Conservation (phyloP, 2,888 invertebrate species). For the Argyresthia albistria region DNA sequence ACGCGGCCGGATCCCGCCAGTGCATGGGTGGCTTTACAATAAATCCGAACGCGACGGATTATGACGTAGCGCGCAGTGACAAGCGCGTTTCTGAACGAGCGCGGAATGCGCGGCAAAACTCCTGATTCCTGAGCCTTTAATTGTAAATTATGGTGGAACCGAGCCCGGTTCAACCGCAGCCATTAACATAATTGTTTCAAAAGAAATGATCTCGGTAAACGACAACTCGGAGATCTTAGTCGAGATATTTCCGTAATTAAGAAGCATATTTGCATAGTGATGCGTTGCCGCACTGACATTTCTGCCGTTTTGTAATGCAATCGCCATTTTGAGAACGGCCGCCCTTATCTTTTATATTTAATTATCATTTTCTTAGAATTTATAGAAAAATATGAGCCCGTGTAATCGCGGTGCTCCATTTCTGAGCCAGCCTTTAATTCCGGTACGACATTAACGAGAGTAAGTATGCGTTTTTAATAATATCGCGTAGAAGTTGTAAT, state of each 20-base stretch:
- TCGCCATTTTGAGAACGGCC: constrained; percentile 26
- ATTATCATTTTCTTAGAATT: constrained; percentile 40
- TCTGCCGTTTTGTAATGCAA: constrained; percentile 9
- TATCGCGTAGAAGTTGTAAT: constrained; percentile 35
- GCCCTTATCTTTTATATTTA: constrained; percentile 34
- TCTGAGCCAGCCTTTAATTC: constrained; percentile 32
- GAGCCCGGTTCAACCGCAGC: constrained; percentile 24
- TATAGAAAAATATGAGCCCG: constrained; percentile 25
- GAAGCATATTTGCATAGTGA: constrained; percentile 56
- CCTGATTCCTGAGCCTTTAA: constrained; percentile 36
- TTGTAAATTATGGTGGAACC: constrained; percentile 51
- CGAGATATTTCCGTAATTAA: constrained; percentile 55
- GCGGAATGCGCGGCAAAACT: background rate
- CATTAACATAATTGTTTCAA: constrained; percentile 63
- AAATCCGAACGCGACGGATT: constrained; percentile 49
- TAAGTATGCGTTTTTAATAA: constrained; percentile 41
- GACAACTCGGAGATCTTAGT: constrained; percentile 49
- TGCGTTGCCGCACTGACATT: constrained; percentile 38
- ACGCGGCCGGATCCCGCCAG: constrained; percentile 28
- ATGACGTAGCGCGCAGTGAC: constrained; percentile 34
- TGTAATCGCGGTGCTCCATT: constrained; percentile 30
- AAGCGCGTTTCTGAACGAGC: background rate
- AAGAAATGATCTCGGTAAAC: constrained; percentile 49
- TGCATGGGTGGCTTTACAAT: constrained; percentile 24
- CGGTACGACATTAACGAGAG: constrained; percentile 18